Evolutionary conservation across 2,888 invertebrate genomes (phyloP).

Genomic region (Macrosiphum euphorbiae): DNA sequence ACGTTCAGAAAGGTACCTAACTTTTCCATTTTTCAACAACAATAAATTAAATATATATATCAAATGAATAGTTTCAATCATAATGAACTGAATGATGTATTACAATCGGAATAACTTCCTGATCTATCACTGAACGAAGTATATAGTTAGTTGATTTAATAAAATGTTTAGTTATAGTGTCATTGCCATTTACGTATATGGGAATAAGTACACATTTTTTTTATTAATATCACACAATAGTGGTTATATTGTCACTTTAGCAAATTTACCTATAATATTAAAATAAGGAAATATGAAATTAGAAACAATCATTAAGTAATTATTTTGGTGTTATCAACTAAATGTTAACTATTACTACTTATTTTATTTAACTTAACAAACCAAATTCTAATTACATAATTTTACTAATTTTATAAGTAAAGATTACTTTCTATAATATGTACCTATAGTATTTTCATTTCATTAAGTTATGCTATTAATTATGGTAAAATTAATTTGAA

Average conservation of each 20-base stretch:
- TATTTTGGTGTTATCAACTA: too few relatives aligned
- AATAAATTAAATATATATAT: background rate
- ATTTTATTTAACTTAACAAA: background rate
- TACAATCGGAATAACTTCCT: background rate
- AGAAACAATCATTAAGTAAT: too few relatives aligned
- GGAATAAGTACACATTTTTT: background rate
- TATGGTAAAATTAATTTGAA: background rate
- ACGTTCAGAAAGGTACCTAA: constrained; percentile 76
- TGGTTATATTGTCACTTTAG: background rate
- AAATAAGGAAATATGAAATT: too few relatives aligned
- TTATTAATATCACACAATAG: too few relatives aligned
- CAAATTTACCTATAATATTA: too few relatives aligned
- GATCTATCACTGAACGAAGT: background rate
- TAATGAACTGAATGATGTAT: background rate
- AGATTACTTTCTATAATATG: background rate
- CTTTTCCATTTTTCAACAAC: background rate
- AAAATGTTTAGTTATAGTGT: background rate
- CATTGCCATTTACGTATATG: background rate
- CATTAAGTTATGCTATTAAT: background rate
- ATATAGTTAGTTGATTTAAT: background rate
- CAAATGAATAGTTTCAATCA: background rate
- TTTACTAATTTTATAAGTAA: background rate
- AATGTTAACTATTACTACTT: too few relatives aligned
- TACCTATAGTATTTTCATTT: background rate
- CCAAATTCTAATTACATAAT: background rate